Evolutionary conservation across 2,888 invertebrate species (phyloP).

Genomic region (Eledona agricola): DNA sequence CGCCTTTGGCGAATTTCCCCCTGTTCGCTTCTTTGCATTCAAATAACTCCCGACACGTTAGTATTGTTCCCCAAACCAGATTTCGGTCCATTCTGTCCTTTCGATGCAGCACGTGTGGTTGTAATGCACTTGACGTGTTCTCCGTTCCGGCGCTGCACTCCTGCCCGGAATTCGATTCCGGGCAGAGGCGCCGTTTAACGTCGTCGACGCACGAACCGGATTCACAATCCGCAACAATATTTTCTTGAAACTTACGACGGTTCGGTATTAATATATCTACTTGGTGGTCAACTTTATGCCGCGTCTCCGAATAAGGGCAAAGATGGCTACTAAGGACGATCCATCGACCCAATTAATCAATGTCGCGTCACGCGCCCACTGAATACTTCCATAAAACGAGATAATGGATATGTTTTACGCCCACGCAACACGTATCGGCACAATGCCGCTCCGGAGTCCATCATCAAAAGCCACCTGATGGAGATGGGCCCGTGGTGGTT

Average conservation of each 20-base stretch:
- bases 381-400: constrained; percentile 46
- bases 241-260: no score
- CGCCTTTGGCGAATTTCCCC: constrained; percentile 18
- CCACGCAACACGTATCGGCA: constrained; percentile 38
- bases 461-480: constrained; percentile 25
- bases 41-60: constrained; percentile 6
- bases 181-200: constrained; percentile 44
- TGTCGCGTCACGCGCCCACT: constrained; percentile 46
- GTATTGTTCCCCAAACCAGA: constrained; percentile 7
- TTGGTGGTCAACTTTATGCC: no score
- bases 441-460: constrained; percentile 33
- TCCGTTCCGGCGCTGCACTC: constrained; percentile 40
- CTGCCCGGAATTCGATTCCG: constrained; percentile 41
- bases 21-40: constrained; percentile 14
- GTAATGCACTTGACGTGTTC: constrained; percentile 48
- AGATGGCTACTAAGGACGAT: constrained; percentile 23
- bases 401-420: constrained; percentile 49
- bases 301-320: constrained; percentile 20
- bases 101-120: constrained; percentile 35
- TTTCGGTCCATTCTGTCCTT: constrained; percentile 8
- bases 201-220: no score
- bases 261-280: no score
- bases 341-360: constrained; percentile 45
- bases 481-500: constrained; percentile 20
- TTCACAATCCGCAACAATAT: no score